These are phyloP conservation scores for Takifugu bimaculatus DNA, from an alignment of 2,113 vertebrate genomes.

Conservation along the genomic window DNA sequence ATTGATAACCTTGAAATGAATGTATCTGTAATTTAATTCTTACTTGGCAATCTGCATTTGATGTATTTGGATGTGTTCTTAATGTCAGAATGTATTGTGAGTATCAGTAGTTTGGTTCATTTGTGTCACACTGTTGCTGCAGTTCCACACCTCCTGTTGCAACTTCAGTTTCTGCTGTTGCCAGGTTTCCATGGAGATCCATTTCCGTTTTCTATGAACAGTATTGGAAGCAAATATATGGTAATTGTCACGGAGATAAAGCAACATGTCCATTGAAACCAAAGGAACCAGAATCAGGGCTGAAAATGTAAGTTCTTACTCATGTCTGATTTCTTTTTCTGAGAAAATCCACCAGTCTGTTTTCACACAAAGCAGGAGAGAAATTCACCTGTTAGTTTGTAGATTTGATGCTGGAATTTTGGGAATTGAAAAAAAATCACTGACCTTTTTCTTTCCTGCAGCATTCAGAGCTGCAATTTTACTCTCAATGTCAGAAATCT, in stretches of 20 bases:
- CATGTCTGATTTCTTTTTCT: slow-evolving; percentile 62
- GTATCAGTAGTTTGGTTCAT: background rate
- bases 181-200: slow-evolving; percentile 46
- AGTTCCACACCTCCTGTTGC: background rate
- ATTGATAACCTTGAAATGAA: too few relatives aligned
- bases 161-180: slow-evolving; percentile 25
- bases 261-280: background rate
- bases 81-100: background rate
- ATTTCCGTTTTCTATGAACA: slow-evolving; percentile 41
- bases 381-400: background rate
- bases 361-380: background rate
- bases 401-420: too few relatives aligned
- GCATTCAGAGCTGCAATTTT: slow-evolving; percentile 84
- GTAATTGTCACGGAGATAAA: too few relatives aligned
- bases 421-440: background rate
- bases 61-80: too few relatives aligned
- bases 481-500: slow-evolving; percentile 90
- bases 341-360: slow-evolving; percentile 59
- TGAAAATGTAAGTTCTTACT: slow-evolving; percentile 38
- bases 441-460: slow-evolving; percentile 78
- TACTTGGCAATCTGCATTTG: too few relatives aligned
- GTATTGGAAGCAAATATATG: too few relatives aligned
- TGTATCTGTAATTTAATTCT: too few relatives aligned
- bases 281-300: background rate
- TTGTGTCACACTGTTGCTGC: background rate